Evolutionary conservation across 2,113 vertebrate genomes (phyloP).

Genomic region (Upupa epops): DNA sequence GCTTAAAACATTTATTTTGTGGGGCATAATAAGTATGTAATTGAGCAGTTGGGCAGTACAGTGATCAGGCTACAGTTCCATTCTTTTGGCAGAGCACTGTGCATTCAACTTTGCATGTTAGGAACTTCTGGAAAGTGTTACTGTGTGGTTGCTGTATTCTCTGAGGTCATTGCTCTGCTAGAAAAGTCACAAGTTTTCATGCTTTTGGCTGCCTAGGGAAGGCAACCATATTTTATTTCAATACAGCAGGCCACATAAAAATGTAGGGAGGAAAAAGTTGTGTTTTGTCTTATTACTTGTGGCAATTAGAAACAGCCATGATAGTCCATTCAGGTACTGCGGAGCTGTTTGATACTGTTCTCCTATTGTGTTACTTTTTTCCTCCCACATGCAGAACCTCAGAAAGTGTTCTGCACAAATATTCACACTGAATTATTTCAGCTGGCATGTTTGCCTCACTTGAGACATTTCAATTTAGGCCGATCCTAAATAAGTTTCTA

Average conservation of each 20-base stretch:
- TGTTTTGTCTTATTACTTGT: neutral
- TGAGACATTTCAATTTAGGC: neutral
- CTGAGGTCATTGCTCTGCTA: neutral
- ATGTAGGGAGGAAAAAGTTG: neutral
- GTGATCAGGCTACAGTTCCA: neutral
- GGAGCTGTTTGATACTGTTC: neutral
- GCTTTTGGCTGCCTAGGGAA: neutral
- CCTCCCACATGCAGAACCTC: neutral
- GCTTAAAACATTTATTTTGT: neutral
- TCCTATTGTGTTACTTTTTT: neutral
- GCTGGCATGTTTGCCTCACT: neutral
- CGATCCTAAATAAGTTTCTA: neutral
- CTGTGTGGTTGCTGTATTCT: conserved; percentile 23
- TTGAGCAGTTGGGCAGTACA: neutral
- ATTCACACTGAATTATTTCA: neutral
- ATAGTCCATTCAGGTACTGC: neutral
- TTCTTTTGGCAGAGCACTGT: neutral
- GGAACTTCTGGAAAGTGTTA: neutral
- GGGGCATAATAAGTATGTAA: neutral
- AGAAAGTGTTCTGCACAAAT: neutral
- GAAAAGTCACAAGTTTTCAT: neutral
- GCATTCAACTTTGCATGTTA: neutral
- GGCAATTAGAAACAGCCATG: neutral
- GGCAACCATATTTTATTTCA: conserved; percentile 23
- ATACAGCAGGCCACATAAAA: neutral